Conservation (phyloP, 2,113 vertebrate genomes). For the Noturus placidus region DNA sequence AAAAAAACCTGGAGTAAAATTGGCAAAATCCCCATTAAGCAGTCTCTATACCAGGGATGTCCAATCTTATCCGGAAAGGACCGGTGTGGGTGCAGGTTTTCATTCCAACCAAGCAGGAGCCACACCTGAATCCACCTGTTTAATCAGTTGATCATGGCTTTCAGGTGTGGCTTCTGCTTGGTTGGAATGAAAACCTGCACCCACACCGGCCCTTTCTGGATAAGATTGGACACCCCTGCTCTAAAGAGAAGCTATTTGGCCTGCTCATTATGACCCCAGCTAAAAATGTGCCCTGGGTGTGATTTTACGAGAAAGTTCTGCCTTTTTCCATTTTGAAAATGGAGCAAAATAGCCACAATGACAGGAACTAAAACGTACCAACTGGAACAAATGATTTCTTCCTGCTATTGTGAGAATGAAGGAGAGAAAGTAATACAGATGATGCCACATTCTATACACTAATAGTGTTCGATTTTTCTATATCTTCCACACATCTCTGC, state of each 20-base stretch:
- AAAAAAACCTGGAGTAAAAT: not conserved
- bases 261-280: too few relatives aligned
- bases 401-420: not conserved
- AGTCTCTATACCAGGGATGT: too few relatives aligned
- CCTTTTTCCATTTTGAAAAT: not conserved
- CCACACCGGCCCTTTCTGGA: too few relatives aligned
- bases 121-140: too few relatives aligned
- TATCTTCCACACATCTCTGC: not conserved
- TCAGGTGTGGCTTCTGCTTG: too few relatives aligned
- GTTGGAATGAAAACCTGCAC: too few relatives aligned
- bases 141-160: too few relatives aligned
- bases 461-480: not conserved
- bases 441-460: not conserved
- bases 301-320: not conserved
- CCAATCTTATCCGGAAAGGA: too few relatives aligned
- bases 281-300: not conserved
- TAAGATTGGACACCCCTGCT: too few relatives aligned
- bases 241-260: not conserved
- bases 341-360: not conserved
- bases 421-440: not conserved
- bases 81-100: too few relatives aligned
- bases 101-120: too few relatives aligned
- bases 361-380: not conserved
- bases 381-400: slow-evolving; percentile 8
- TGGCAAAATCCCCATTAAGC: not conserved